These are phyloP conservation scores for Aurelia sp. DNA, from an alignment of 30 jellyfish, hydroid and myxozoan species.

Conservation along the genomic window DNA sequence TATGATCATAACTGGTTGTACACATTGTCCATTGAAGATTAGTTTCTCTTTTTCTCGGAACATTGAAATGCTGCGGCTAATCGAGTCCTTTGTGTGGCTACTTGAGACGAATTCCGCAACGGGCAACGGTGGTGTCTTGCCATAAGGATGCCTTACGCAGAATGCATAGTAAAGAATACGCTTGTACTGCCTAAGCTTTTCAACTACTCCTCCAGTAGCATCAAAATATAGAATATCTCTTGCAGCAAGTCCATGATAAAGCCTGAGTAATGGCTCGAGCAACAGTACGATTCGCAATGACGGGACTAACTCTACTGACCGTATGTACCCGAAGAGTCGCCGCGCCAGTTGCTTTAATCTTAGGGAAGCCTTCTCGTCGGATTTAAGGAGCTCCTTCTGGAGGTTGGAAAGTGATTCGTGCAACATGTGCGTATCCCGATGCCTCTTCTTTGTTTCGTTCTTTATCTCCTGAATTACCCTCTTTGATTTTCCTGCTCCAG, in stretches of 20 bases:
- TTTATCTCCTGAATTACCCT: constrained; percentile 1
- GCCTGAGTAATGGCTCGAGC: background rate
- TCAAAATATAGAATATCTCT: constrained; percentile 9
- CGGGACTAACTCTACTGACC: no score
- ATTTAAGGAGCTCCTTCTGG: no score
- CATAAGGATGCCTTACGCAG: constrained; percentile 11
- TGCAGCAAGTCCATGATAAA: background rate
- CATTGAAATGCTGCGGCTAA: no score
- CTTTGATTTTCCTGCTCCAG: background rate
- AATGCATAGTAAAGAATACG: constrained; percentile 11
- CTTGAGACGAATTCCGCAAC: no score
- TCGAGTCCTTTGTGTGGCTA: no score
- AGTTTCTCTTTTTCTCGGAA: no score
- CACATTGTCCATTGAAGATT: no score
- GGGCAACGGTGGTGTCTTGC: constrained; percentile 1
- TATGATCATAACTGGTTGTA: no score
- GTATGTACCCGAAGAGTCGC: no score
- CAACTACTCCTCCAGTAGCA: constrained; percentile 16
- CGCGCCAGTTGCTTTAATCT: no score
- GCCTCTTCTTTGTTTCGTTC: background rate
- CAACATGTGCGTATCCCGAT: background rate
- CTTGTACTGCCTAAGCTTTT: background rate
- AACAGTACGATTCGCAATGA: background rate
- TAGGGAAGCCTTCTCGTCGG: no score
- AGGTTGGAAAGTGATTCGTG: no score